phyloP scores from a whole-genome alignment of 2,888 invertebrate genomes.

The Tenthredo notha region DNA sequence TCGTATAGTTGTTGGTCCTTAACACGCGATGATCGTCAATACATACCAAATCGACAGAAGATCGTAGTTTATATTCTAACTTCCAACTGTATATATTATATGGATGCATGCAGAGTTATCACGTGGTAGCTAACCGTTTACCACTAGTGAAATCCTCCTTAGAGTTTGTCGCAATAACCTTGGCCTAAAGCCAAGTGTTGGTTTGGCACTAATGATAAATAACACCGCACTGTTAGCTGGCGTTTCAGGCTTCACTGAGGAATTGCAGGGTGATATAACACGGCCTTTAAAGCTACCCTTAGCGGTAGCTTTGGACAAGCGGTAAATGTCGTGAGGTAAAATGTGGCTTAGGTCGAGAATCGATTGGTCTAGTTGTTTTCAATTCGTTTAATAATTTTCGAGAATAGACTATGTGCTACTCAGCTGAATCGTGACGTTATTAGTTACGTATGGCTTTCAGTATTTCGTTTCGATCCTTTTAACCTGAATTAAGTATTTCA shows the following conservation, averaged over 20 bases:
- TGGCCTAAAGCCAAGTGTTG: conserved; percentile 21
- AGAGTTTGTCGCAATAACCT: conserved; percentile 33
- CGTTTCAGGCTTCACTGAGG: conserved; percentile 19
- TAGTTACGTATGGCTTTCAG: background rate
- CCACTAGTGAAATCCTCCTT: conserved; percentile 25
- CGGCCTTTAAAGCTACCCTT: background rate
- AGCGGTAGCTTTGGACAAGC: background rate
- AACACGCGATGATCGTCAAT: background rate
- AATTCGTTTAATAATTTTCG: background rate
- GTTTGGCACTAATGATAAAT: conserved; percentile 31
- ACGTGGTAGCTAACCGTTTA: conserved; percentile 21
- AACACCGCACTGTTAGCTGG: background rate
- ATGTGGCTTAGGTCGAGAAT: background rate
- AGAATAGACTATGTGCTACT: background rate
- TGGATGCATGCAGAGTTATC: background rate
- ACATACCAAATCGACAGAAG: background rate
- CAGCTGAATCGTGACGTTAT: background rate
- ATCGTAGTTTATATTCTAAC: background rate
- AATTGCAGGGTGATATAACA: background rate
- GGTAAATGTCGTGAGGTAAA: background rate
- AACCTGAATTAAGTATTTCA: background rate
- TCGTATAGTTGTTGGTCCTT: background rate
- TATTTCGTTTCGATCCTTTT: background rate
- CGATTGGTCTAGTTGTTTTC: background rate
- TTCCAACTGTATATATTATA: background rate